Evolutionary conservation across 2,797 vertebrate species (phyloP).

Genomic region (Takifugu rubripes): DNA sequence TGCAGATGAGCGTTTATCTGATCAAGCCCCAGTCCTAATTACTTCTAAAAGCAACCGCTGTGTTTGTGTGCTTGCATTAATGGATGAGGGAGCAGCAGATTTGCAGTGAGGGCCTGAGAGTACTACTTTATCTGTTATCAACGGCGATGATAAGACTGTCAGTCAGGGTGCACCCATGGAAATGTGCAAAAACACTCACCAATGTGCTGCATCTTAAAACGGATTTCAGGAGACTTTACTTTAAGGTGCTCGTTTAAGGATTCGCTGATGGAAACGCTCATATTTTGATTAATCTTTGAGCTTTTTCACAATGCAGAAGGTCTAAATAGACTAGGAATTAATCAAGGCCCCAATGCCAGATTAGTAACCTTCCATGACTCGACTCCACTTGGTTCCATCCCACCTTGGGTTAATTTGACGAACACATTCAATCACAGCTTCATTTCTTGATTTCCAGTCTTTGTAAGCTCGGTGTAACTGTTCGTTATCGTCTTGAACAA

Average conservation of each 20-base stretch:
- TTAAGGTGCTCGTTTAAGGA: constrained; percentile 14
- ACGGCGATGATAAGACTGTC: constrained; percentile 14
- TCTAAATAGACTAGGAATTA: no score
- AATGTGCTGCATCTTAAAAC: constrained; percentile 10
- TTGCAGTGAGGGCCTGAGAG: background rate
- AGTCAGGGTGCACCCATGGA: background rate
- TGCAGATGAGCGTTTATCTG: constrained; percentile 25
- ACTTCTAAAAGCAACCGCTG: constrained; percentile 18
- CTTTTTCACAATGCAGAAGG: no score
- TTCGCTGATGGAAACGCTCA: background rate
- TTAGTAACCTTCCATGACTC: no score
- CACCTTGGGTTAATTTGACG: no score
- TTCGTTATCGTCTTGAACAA: no score
- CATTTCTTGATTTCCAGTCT: no score
- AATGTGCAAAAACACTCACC: background rate
- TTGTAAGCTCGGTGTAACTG: no score
- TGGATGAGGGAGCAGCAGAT: constrained; percentile 6
- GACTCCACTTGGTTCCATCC: no score
- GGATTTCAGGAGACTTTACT: constrained; percentile 18
- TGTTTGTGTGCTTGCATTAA: constrained; percentile 21
- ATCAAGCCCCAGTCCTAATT: constrained; percentile 25
- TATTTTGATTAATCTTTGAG: no score
- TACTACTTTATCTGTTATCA: constrained; percentile 19
- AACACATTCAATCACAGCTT: no score
- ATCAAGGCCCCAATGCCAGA: no score